phyloP scores from a whole-genome alignment of 1,140 invertebrate genomes.

The Cecropterus lyciades region DNA sequence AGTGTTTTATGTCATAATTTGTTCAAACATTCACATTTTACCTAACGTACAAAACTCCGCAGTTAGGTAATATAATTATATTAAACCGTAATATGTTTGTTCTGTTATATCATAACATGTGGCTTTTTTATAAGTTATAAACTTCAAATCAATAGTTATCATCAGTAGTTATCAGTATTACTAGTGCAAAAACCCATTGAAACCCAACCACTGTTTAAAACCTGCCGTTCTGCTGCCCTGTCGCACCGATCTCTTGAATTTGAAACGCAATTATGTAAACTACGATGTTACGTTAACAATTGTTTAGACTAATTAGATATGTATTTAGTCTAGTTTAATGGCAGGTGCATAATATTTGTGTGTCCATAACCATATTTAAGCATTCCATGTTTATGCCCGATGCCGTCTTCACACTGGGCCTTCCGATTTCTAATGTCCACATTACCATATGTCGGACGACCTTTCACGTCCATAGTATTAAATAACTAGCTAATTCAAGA shows the following conservation, averaged over 20 bases:
- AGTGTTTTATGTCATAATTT: too few relatives aligned
- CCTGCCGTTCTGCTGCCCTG: too few relatives aligned
- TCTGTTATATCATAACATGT: too few relatives aligned
- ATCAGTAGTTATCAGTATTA: too few relatives aligned
- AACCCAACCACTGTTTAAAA: too few relatives aligned
- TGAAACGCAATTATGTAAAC: not conserved
- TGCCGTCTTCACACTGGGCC: conserved; percentile 39
- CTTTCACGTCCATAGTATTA: conserved; percentile 65
- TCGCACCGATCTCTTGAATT: not conserved
- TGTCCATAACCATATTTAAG: conserved; percentile 17
- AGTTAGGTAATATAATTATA: too few relatives aligned
- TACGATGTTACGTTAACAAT: not conserved
- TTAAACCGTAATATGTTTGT: too few relatives aligned
- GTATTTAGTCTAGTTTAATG: not conserved
- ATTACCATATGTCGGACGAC: conserved; percentile 72
- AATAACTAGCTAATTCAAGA: conserved; percentile 58
- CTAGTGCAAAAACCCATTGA: too few relatives aligned
- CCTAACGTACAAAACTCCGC: too few relatives aligned
- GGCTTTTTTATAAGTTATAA: too few relatives aligned
- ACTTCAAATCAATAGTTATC: too few relatives aligned
- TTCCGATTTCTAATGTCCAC: conserved; percentile 72
- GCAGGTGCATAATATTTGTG: conserved; percentile 11
- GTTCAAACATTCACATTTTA: too few relatives aligned
- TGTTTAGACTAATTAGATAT: not conserved
- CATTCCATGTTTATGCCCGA: conserved; percentile 1